Conservation (phyloP, 2,888 invertebrate genomes). For the Nasonia oneida region DNA sequence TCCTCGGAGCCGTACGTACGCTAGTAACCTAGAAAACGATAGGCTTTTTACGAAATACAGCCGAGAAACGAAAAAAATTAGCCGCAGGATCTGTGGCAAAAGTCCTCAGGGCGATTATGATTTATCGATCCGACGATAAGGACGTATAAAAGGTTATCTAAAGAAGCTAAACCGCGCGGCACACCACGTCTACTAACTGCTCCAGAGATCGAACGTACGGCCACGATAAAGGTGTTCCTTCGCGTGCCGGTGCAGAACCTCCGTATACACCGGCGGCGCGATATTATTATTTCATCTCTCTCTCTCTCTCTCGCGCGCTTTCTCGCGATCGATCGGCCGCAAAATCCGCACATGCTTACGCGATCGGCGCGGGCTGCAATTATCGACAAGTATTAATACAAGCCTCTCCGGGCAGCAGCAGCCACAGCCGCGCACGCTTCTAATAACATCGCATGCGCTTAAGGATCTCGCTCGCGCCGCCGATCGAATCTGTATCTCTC, state of each 20-base stretch:
- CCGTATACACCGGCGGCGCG: not conserved
- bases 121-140: conserved; percentile 50
- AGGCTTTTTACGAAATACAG: conserved; percentile 35
- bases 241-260: conserved; percentile 9
- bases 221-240: not conserved
- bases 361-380: conserved; percentile 37
- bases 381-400: conserved; percentile 60
- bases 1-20: not conserved
- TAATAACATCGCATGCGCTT: conserved; percentile 39
- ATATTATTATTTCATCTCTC: conserved; percentile 44
- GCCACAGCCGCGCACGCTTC: conserved; percentile 22
- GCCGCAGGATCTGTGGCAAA: conserved; percentile 28
- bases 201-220: not conserved
- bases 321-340: conserved; percentile 44
- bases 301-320: not conserved
- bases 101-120: conserved; percentile 55
- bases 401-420: not conserved
- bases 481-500: conserved; percentile 64
- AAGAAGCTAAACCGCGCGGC: conserved; percentile 38
- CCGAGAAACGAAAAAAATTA: not conserved
- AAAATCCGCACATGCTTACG: conserved; percentile 30
- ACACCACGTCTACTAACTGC: too few relatives aligned
- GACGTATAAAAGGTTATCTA: conserved; percentile 47
- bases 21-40: conserved; percentile 5
- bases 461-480: conserved; percentile 64